phyloP scores from a whole-genome alignment of 2,113 vertebrate species.

The Orcinus orca region DNA sequence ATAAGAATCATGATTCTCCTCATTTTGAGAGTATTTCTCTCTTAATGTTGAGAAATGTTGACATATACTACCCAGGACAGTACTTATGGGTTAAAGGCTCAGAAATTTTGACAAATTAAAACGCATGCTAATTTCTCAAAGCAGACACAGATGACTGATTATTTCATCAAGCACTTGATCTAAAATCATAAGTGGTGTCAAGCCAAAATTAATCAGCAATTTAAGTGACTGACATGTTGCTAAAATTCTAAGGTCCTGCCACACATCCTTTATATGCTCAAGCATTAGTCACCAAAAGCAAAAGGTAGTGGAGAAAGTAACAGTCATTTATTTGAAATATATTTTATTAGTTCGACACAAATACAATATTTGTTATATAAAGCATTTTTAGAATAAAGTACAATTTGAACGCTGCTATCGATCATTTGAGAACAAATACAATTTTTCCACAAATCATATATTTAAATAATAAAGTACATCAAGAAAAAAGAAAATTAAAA shows the following conservation, averaged over 20 bases:
- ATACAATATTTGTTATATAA: not conserved
- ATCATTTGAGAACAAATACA: not conserved
- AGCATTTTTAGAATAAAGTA: not conserved
- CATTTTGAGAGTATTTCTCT: not conserved
- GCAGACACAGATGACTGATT: constrained; percentile 66
- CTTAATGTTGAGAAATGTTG: constrained; percentile 45
- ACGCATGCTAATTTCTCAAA: constrained; percentile 59
- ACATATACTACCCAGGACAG: constrained; percentile 30
- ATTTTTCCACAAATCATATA: not conserved
- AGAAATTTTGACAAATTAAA: constrained; percentile 71
- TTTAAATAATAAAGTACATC: not conserved
- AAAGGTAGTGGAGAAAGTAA: constrained; percentile 1
- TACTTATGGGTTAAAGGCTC: constrained; percentile 38
- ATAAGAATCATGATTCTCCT: not conserved
- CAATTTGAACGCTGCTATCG: not conserved
- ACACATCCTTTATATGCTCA: constrained; percentile 44
- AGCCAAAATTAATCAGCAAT: constrained; percentile 72
- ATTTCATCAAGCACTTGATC: constrained; percentile 72
- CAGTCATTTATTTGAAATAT: not conserved
- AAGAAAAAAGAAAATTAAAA: constrained; percentile 2
- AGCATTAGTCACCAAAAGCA: not conserved
- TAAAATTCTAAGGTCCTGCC: constrained; percentile 17
- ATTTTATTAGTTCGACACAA: not conserved
- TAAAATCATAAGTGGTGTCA: constrained; percentile 63
- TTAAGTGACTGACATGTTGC: constrained; percentile 71